A percentile compares a stretch with the other conserved stretches of the same genome.
These are phyloP conservation scores for Alviniconcha strummeri DNA, from an alignment of 2,888 invertebrate species.

Conservation along the genomic window DNA sequence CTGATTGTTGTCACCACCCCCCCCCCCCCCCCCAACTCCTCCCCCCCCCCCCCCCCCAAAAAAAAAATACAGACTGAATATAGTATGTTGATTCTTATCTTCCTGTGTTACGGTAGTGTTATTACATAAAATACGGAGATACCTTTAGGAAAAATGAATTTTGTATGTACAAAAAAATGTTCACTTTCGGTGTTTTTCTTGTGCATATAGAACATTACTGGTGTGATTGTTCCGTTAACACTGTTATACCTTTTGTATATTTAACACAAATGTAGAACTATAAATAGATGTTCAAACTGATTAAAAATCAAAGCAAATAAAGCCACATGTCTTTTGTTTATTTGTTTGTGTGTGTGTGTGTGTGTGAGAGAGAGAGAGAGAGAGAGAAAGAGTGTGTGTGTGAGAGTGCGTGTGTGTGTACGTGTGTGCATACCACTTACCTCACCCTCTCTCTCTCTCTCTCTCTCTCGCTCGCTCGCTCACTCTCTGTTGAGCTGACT, in stretches of 20 bases:
- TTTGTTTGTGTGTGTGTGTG: neutral
- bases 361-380: neutral
- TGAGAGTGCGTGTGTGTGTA: neutral
- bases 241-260: conserved; percentile 25
- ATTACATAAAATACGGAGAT: no score
- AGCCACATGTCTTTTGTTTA: neutral
- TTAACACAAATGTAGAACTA: conserved; percentile 19
- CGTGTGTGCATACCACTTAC: no score
- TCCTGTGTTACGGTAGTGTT: no score
- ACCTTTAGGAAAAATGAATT: no score
- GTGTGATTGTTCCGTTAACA: neutral
- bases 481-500: no score
- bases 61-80: no score
- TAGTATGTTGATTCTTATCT: no score
- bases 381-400: neutral
- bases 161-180: no score
- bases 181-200: neutral
- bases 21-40: no score
- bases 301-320: conserved; percentile 17
- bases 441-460: neutral
- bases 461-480: neutral
- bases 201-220: neutral
- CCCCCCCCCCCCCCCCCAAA: no score
- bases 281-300: conserved; percentile 11
- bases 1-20: no score